A percentile compares a stretch with the other conserved stretches of the same genome.
Evolutionary conservation across 2,888 invertebrate species (phyloP).

Genomic region (Phortica magna): DNA sequence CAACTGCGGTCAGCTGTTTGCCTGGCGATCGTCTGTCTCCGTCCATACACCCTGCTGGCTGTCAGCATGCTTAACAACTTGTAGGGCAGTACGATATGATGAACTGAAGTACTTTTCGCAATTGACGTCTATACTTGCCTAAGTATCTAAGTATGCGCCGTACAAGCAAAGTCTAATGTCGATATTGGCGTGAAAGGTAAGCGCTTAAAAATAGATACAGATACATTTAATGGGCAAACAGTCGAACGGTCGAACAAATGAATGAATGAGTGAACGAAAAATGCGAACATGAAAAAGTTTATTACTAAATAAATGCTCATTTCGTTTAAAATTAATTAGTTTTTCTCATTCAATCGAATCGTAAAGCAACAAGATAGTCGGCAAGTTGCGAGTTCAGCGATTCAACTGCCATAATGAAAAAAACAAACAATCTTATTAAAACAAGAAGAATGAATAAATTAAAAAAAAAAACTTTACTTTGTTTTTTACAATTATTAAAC

Average conservation of each 20-base stretch:
- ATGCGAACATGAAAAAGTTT: neutral
- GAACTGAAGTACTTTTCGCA: neutral
- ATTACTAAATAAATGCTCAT: slow-evolving; percentile 33
- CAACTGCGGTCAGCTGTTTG: neutral
- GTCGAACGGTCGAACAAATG: neutral
- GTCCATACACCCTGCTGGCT: neutral
- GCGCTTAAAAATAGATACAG: slow-evolving; percentile 13
- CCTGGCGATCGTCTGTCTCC: neutral
- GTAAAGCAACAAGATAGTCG: neutral
- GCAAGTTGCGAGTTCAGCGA: neutral
- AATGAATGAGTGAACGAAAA: neutral
- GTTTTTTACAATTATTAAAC: no score
- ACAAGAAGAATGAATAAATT: no score
- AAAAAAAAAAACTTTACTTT: no score
- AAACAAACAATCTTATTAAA: no score
- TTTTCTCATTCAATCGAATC: neutral
- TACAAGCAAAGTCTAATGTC: no score
- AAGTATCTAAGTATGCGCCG: neutral
- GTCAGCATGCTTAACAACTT: neutral
- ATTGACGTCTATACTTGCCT: neutral
- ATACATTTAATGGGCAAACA: neutral
- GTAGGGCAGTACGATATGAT: neutral
- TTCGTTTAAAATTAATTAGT: slow-evolving; percentile 27
- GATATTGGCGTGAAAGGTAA: neutral
- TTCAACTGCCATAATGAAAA: neutral